Base-by-base conservation (phyloP, 2,888 invertebrate genomes). In the Pyralis farinalis region DNA sequence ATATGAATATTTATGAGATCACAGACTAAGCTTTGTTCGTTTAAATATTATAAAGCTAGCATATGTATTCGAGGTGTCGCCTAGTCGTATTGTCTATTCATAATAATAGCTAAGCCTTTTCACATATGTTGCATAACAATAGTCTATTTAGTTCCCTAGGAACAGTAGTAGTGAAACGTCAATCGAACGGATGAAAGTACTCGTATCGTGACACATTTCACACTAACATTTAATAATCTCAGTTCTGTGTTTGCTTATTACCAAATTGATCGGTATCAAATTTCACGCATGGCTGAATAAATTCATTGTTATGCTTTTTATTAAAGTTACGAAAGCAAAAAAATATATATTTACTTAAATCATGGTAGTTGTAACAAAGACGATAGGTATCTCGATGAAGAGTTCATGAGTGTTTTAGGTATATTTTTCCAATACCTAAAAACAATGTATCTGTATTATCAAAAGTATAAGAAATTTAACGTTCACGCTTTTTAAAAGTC, bases 121-220 rank as follows among this genome's bases (percentile, higher is more conserved):
- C 76, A 74, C 77, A 71, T 71, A 62, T 62, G 60, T 69, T 70
- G 63, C 66, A 61, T 74, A 81, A 84, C 83, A 85, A 84, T 84
- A 63, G 73, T 53, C 68, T 65, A 76, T 84, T 83, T 74, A 78
- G 62, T 66, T 73, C 72, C 62, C 70, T 71, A 46, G 30, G 16
- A 34, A 40, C 37, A 30, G 22, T 20, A 38, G 29, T 34, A 12
- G 47, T 53, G 56, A 53, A 51, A 59, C 58, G 58, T 42, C 42
- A 45, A 38, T 37, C 37, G 37, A 39, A 9, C 25, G 12, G 31
- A 39, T 33, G 33, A 33, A 33, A 20, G 28, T 27, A n/a, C n/a
- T n/a, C n/a, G n/a, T n/a, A 38, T 12, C 12, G 31, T 37, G 31
- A 22, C 37, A 37, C 21, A 22, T 31, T 37, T 35, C 5, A 35